Evolutionary conservation across 2,888 invertebrate genomes (phyloP).

Genomic region (Zeuzera pyrina): DNA sequence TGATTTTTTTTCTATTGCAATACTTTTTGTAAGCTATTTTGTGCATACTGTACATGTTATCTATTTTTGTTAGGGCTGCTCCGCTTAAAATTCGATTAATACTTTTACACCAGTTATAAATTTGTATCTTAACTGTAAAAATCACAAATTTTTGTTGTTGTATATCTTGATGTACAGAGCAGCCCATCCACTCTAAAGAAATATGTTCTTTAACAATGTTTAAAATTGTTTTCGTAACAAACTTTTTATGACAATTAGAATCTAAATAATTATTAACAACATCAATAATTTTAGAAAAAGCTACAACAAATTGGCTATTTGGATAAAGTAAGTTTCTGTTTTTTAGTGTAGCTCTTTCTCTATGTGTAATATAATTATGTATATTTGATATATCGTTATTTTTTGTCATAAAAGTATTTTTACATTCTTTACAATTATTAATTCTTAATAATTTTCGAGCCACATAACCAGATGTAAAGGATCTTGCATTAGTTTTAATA

Average conservation of each 20-base stretch:
- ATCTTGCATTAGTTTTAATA: neutral
- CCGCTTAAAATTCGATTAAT: conserved; percentile 1
- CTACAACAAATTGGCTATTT: neutral
- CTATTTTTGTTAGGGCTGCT: conserved; percentile 2
- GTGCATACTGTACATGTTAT: too few species aligned
- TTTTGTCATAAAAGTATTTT: neutral
- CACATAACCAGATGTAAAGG: neutral
- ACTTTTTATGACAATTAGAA: neutral
- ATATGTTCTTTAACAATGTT: neutral
- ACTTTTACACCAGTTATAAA: neutral
- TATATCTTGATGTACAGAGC: neutral
- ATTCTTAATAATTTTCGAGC: neutral
- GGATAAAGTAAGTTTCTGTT: neutral
- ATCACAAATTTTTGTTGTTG: neutral
- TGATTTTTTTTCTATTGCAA: too few species aligned
- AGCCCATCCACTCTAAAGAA: neutral
- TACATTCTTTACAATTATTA: neutral
- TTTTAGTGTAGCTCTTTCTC: neutral
- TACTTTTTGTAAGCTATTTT: too few species aligned
- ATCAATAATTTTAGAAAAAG: neutral
- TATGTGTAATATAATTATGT: neutral
- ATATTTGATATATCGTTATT: neutral
- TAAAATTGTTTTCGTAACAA: neutral
- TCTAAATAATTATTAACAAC: neutral
- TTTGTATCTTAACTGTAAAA: neutral